Percentiles rank a stretch among this genome's conserved stretches.
phyloP scores from a whole-genome alignment of 2,888 invertebrate genomes.

The Sericinus montela region DNA sequence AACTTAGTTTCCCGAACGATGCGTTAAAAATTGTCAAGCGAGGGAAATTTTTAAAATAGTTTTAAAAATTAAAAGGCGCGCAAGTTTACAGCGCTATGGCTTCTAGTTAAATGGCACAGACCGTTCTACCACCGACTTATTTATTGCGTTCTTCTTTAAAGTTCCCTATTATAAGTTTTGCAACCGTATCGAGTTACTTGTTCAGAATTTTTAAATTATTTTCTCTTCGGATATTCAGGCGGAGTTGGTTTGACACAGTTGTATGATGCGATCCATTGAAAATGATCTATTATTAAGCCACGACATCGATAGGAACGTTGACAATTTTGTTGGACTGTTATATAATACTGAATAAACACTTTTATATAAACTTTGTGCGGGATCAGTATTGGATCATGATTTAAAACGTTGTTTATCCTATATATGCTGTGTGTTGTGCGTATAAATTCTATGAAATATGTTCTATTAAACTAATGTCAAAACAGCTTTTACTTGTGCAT shows the following conservation, averaged over 20 bases:
- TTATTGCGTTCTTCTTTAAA: slow-evolving; percentile 31
- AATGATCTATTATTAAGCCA: not conserved
- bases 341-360: not conserved
- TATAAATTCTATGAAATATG: too few species aligned
- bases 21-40: slow-evolving; percentile 17
- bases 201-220: slow-evolving; percentile 30
- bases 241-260: slow-evolving; percentile 41
- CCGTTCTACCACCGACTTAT: slow-evolving; percentile 18
- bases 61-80: slow-evolving; percentile 21
- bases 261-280: slow-evolving; percentile 14
- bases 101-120: slow-evolving; percentile 21
- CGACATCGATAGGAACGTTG: not conserved
- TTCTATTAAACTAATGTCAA: too few species aligned
- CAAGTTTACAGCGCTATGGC: slow-evolving; percentile 22
- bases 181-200: slow-evolving; percentile 39
- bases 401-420: too few species aligned
- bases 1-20: slow-evolving; percentile 9
- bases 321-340: not conserved
- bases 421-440: too few species aligned
- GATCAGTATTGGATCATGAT: not conserved
- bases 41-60: slow-evolving; percentile 16
- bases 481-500: too few species aligned
- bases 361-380: not conserved
- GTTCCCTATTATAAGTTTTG: slow-evolving; percentile 48
- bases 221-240: slow-evolving; percentile 29